Conservation (phyloP, 2,797 vertebrate species). For the Chiloscyllium punctatum region DNA sequence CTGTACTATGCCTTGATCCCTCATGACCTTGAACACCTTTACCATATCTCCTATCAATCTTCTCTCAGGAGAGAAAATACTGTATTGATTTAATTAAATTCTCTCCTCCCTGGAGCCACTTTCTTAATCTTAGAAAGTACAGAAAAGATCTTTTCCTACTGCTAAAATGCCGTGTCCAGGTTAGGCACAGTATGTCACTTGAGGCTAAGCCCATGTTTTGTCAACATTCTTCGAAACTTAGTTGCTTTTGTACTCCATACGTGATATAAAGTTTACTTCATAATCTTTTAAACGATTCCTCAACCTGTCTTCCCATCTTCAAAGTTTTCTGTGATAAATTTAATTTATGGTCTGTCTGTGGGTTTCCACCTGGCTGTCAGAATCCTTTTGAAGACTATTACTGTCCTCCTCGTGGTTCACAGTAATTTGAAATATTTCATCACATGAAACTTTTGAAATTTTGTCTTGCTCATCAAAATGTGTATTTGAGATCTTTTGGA, state of each 20-base stretch:
- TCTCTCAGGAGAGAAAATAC: neutral
- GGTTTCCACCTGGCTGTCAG: neutral
- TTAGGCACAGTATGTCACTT: too few relatives aligned
- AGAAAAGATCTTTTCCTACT: too few relatives aligned
- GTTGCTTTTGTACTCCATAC: too few relatives aligned
- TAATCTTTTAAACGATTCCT: neutral
- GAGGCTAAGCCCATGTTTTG: too few relatives aligned
- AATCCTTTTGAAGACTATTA: neutral
- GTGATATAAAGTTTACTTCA: neutral
- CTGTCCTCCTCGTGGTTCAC: neutral
- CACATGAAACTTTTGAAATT: neutral
- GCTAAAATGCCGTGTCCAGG: too few relatives aligned
- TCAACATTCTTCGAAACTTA: too few relatives aligned
- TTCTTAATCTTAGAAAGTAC: neutral
- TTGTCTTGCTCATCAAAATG: neutral
- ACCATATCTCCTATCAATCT: neutral
- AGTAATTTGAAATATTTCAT: neutral
- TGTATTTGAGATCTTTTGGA: too few relatives aligned
- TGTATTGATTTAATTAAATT: neutral
- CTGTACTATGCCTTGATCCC: neutral
- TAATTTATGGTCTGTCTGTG: neutral
- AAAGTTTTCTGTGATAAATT: neutral
- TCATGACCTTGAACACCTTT: neutral
- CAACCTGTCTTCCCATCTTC: neutral
- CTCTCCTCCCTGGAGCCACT: neutral